Base-by-base conservation (phyloP, 1,140 invertebrate genomes). In the Aphelinus atriplicis region DNA sequence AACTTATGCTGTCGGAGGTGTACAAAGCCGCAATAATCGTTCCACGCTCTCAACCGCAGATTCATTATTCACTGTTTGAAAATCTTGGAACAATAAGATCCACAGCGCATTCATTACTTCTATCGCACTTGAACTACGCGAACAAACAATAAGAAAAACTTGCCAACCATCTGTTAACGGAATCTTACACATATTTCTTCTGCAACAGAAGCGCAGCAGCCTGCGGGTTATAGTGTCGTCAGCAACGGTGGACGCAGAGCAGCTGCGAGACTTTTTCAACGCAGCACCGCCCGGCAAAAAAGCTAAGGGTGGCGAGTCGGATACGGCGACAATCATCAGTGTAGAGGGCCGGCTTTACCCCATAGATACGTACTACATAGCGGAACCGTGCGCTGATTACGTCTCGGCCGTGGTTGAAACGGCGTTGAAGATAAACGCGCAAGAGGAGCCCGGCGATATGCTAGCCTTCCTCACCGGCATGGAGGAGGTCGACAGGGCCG, bases 381-480 rank as follows among this genome's bases (percentile, higher is more conserved):
- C 80, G 92, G 94, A 97, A 74, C 95, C 97, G 1, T 92, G 96
- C 1, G 91, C 97, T 0, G 93, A 99, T 89, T 99, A 99, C 85
- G 91, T 99, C 0, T 93, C 94, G 80, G 93, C 92, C 3, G 92
- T 94, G 10, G 93, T 98, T 0, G 94, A 98, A 5, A 96, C 95
- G 0, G 92, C 93, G 0, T 89, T 98, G 70, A 97, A 97, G 84
- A 96, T 99, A 78, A 96, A 99, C 81, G 89, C 92, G 72, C 92
- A 88, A 68, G 94, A 98, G 83, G 90, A 91, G 7, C 88, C 90
- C 3, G 97, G 97, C 1, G 97, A 99, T 87, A 92, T 99, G 73
- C 85, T 99, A 4, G 94, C 94, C 0, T 99, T 99, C 87, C 89
- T 99, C 1, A 99, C 98, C 7, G 97, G 97, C 58, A 94, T 94